phyloP scores from a whole-genome alignment of 2,797 vertebrate species.

The Aldrovandia affinis region DNA sequence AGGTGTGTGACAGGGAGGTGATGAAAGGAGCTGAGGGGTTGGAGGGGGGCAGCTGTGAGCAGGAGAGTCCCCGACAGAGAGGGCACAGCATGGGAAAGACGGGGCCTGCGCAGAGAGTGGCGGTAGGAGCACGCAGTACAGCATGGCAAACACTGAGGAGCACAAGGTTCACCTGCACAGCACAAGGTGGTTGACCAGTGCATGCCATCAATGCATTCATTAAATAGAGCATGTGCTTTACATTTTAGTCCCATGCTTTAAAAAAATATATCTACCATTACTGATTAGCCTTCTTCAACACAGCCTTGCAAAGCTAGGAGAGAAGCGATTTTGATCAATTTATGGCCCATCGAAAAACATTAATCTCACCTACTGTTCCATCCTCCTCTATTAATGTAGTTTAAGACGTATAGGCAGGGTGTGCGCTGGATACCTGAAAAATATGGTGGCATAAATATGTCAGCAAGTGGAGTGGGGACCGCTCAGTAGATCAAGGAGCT shows the following conservation, averaged over 20 bases:
- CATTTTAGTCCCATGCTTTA: background rate
- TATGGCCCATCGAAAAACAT: background rate
- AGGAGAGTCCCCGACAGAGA: background rate
- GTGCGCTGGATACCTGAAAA: background rate
- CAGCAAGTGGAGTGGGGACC: background rate
- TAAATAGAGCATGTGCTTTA: background rate
- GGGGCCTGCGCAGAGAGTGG: slow-evolving; percentile 29
- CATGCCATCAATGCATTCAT: background rate
- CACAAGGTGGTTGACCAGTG: background rate
- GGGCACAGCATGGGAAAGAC: slow-evolving; percentile 39
- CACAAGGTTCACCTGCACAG: background rate
- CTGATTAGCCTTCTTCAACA: background rate
- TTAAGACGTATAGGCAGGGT: background rate
- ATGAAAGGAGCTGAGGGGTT: background rate
- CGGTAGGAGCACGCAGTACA: background rate
- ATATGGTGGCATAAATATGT: slow-evolving; percentile 12
- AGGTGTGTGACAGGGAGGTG: background rate
- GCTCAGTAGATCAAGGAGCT: background rate
- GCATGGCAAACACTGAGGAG: background rate
- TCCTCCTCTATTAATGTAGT: background rate
- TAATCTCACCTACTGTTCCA: background rate
- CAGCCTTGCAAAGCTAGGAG: background rate
- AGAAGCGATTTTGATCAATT: background rate
- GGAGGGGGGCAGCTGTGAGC: background rate
- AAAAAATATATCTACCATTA: background rate